These are phyloP conservation scores for Phortica magna DNA, from an alignment of 2,888 invertebrate species.

Conservation along the genomic window DNA sequence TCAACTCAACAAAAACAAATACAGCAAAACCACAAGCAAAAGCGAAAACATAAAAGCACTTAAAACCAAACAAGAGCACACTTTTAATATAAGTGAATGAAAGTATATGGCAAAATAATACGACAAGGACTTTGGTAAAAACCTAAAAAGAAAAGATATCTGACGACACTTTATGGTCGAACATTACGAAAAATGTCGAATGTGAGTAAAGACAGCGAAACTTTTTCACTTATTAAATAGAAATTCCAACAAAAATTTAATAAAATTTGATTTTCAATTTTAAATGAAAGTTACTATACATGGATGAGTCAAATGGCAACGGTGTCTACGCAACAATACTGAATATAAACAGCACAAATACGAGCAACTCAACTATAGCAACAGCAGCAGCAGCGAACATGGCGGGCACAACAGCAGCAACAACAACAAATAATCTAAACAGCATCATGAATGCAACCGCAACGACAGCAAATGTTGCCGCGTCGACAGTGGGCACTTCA, in stretches of 20 bases:
- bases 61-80: not conserved
- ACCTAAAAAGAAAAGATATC: slow-evolving; percentile 28
- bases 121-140: not conserved
- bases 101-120: not conserved
- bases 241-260: slow-evolving; percentile 37
- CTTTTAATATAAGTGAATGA: slow-evolving; percentile 25
- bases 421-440: slow-evolving; percentile 42
- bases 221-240: not conserved
- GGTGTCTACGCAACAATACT: slow-evolving; percentile 69
- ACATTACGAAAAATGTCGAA: slow-evolving; percentile 64
- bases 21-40: slow-evolving; percentile 14
- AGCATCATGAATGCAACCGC: slow-evolving; percentile 48
- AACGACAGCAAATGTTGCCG: slow-evolving; percentile 34
- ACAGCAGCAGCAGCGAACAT: slow-evolving; percentile 39
- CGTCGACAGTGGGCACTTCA: slow-evolving; percentile 50
- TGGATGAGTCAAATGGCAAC: slow-evolving; percentile 78
- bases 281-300: slow-evolving; percentile 69
- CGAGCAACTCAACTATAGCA: slow-evolving; percentile 45
- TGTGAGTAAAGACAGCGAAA: slow-evolving; percentile 56
- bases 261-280: slow-evolving; percentile 22
- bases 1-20: slow-evolving; percentile 12
- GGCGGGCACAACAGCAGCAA: slow-evolving; percentile 43
- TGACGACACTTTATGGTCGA: slow-evolving; percentile 3
- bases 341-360: slow-evolving; percentile 47
- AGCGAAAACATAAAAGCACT: slow-evolving; percentile 12